These are phyloP conservation scores for Hypothenemus hampei DNA, from an alignment of 1,140 invertebrate genomes.

Conservation along the genomic window DNA sequence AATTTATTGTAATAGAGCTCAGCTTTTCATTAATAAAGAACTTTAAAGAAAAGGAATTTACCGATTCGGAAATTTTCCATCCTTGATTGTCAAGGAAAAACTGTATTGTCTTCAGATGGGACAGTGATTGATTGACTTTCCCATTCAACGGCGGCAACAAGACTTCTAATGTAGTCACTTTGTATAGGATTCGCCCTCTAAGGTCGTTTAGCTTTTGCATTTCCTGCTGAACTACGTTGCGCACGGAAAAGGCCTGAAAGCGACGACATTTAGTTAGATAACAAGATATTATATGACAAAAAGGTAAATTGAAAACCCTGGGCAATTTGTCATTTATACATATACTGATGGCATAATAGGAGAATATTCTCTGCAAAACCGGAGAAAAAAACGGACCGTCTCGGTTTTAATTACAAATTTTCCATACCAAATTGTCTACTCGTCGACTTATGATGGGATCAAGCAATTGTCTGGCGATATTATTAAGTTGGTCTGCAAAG, in stretches of 20 bases:
- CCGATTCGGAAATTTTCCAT: slow-evolving; percentile 24
- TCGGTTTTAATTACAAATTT: too few relatives aligned
- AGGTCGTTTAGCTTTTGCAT: slow-evolving; percentile 64
- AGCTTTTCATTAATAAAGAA: too few relatives aligned
- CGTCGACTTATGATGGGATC: slow-evolving; percentile 60
- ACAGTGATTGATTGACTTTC: slow-evolving; percentile 66
- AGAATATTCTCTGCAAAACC: not conserved
- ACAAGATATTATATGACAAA: slow-evolving; percentile 3
- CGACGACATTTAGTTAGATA: slow-evolving; percentile 7
- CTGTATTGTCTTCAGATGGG: slow-evolving; percentile 64
- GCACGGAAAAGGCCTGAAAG: slow-evolving; percentile 51
- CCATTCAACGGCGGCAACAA: slow-evolving; percentile 61
- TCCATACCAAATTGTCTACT: slow-evolving; percentile 55
- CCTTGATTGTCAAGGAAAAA: slow-evolving; percentile 67
- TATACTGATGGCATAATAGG: slow-evolving; percentile 3
- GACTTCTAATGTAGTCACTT: slow-evolving; percentile 67
- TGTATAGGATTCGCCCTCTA: slow-evolving; percentile 66
- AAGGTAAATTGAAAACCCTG: slow-evolving; percentile 6
- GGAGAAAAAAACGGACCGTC: slow-evolving; percentile 5
- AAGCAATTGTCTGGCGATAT: slow-evolving; percentile 63
- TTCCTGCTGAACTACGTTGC: slow-evolving; percentile 56
- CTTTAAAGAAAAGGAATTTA: slow-evolving; percentile 18
- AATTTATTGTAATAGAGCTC: too few relatives aligned
- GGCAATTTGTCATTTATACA: slow-evolving; percentile 13
- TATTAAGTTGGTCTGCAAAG: slow-evolving; percentile 68